phyloP scores from a whole-genome alignment of 2,888 invertebrate genomes.

The Caenorhabditis angaria region DNA sequence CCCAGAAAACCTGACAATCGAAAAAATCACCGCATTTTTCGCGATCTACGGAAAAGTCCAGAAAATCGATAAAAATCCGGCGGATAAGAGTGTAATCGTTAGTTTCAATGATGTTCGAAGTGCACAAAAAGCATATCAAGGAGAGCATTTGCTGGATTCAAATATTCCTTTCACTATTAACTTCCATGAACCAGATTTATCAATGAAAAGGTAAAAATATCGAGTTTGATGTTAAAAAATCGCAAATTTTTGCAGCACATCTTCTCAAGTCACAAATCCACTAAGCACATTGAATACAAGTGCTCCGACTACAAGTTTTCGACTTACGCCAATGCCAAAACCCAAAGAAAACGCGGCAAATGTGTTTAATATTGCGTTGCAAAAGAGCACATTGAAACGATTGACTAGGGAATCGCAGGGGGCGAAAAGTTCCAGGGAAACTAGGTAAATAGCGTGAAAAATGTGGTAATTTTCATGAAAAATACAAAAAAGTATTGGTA shows the following conservation, averaged over 20 bases:
- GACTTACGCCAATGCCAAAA: constrained; percentile 6
- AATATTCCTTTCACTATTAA: constrained; percentile 21
- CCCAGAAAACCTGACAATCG: constrained; percentile 20
- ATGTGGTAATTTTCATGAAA: background rate
- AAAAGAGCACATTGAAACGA: background rate
- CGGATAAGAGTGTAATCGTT: constrained; percentile 30
- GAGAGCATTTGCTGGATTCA: constrained; percentile 26
- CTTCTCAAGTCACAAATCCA: background rate
- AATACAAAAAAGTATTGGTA: too few relatives aligned
- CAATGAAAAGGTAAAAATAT: constrained; percentile 8
- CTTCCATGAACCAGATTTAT: constrained; percentile 24
- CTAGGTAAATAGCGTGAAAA: background rate
- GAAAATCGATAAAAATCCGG: constrained; percentile 17
- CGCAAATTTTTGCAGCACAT: background rate
- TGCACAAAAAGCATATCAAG: constrained; percentile 35
- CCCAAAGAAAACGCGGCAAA: background rate
- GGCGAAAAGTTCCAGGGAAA: background rate
- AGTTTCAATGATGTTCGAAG: constrained; percentile 46
- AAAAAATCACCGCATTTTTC: constrained; percentile 27
- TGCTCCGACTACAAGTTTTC: background rate
- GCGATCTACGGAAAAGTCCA: constrained; percentile 32
- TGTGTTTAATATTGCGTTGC: background rate
- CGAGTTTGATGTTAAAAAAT: background rate
- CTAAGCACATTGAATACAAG: background rate
- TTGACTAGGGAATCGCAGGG: background rate